Evolutionary conservation across 2,113 vertebrate genomes (phyloP).

Genomic region (Origma solitaria): DNA sequence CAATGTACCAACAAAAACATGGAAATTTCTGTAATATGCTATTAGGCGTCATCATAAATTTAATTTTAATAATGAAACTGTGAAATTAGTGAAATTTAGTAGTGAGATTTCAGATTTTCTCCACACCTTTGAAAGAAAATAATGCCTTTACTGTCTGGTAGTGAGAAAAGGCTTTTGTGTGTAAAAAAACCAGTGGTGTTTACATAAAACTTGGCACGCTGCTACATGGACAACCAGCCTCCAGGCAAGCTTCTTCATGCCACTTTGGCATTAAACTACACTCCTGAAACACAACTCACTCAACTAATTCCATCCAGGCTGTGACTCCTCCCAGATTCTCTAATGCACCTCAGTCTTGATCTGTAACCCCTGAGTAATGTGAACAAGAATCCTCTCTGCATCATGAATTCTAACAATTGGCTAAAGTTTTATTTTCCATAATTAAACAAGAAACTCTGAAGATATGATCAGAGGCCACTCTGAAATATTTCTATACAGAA

Average conservation of each 20-base stretch:
- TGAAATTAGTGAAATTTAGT: not conserved
- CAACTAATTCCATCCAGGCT: not conserved
- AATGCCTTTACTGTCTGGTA: not conserved
- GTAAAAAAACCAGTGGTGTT: not conserved
- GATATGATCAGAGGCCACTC: not conserved
- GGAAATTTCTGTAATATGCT: not conserved
- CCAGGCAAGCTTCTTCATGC: not conserved
- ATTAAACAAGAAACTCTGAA: not conserved
- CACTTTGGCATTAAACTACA: not conserved
- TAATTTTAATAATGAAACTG: not conserved
- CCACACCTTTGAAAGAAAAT: not conserved
- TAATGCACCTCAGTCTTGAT: constrained; percentile 64
- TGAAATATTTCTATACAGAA: not conserved
- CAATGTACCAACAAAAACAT: not conserved
- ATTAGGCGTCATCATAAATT: not conserved
- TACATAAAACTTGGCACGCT: not conserved
- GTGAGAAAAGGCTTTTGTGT: not conserved
- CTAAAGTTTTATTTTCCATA: not conserved
- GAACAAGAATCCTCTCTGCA: not conserved
- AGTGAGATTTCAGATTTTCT: not conserved
- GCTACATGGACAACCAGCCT: not conserved
- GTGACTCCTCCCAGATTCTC: constrained; percentile 2
- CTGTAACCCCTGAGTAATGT: not conserved
- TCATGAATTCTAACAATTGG: fast-evolving
- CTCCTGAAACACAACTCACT: not conserved